Percentiles rank a stretch among this genome's conserved stretches.
These are phyloP conservation scores for Montifringilla adamsi DNA, from an alignment of 2,113 vertebrate species.

Conservation along the genomic window DNA sequence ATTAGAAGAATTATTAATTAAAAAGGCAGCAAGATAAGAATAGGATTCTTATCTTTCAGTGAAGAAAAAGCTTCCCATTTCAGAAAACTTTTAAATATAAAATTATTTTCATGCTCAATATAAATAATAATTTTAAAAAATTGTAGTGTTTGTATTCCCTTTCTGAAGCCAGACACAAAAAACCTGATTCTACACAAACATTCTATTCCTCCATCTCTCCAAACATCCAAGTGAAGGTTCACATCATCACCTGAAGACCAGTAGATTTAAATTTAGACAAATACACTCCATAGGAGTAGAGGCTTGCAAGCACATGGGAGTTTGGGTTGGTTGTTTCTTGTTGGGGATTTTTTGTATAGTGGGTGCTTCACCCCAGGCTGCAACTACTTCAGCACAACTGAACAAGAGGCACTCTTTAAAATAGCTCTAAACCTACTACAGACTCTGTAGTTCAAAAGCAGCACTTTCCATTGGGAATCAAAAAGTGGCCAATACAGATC, in stretches of 20 bases:
- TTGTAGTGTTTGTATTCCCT: not conserved
- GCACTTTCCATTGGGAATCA: not conserved
- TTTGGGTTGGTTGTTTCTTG: not conserved
- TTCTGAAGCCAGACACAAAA: not conserved
- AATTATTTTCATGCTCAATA: not conserved
- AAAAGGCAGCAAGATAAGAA: slow-evolving; percentile 4
- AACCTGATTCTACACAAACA: not conserved
- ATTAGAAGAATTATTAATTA: not conserved
- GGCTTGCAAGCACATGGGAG: not conserved
- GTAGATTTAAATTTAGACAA: not conserved
- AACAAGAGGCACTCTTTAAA: not conserved
- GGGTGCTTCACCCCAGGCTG: not conserved
- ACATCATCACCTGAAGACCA: not conserved
- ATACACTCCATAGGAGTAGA: not conserved
- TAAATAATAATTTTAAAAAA: not conserved
- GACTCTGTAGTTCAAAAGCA: not conserved
- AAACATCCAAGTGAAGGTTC: not conserved
- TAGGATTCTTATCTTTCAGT: not conserved
- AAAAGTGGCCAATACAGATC: not conserved
- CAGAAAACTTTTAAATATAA: not conserved
- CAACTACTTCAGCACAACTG: not conserved
- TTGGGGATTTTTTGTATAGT: not conserved
- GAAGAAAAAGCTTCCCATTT: not conserved
- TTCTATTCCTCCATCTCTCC: not conserved
- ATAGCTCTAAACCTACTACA: not conserved